Conservation (phyloP, 2,888 invertebrate genomes). For the Imbricaverruca yamaguchii region DNA sequence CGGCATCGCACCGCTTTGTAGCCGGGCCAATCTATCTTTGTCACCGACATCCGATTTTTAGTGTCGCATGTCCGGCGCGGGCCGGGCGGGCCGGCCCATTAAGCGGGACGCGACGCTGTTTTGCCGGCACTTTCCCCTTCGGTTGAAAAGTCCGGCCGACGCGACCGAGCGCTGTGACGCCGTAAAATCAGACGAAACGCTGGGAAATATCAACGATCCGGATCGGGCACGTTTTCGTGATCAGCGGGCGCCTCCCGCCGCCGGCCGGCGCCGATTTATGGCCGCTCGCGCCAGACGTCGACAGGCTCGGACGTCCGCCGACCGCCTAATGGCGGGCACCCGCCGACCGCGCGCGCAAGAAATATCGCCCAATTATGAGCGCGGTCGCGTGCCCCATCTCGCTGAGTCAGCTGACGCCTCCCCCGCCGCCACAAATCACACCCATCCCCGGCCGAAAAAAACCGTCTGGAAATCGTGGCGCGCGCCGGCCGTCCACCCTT, state of each 20-base stretch:
- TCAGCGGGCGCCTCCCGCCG: background rate
- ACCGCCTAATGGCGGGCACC: background rate
- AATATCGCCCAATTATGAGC: constrained; percentile 7
- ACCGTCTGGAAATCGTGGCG: background rate
- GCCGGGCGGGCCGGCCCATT: background rate
- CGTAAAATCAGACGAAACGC: background rate
- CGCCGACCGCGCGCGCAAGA: background rate
- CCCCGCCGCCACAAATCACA: constrained; percentile 14
- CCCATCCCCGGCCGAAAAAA: background rate
- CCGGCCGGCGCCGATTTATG: background rate
- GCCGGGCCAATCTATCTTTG: background rate
- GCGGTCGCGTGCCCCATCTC: constrained; percentile 14
- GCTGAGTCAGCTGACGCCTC: background rate
- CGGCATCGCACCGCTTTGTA: background rate
- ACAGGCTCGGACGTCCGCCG: background rate
- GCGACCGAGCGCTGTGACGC: background rate
- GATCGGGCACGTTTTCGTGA: background rate
- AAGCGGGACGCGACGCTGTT: background rate
- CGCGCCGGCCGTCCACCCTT: background rate
- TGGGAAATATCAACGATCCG: background rate
- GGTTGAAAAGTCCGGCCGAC: background rate
- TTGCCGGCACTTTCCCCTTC: background rate
- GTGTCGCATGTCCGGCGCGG: background rate
- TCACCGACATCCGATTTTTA: constrained; percentile 3
- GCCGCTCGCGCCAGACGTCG: background rate